Percentiles rank a stretch among this genome's conserved stretches.
These are phyloP conservation scores for Scalopus aquaticus DNA, from an alignment of 2,113 vertebrate genomes.

Conservation along the genomic window DNA sequence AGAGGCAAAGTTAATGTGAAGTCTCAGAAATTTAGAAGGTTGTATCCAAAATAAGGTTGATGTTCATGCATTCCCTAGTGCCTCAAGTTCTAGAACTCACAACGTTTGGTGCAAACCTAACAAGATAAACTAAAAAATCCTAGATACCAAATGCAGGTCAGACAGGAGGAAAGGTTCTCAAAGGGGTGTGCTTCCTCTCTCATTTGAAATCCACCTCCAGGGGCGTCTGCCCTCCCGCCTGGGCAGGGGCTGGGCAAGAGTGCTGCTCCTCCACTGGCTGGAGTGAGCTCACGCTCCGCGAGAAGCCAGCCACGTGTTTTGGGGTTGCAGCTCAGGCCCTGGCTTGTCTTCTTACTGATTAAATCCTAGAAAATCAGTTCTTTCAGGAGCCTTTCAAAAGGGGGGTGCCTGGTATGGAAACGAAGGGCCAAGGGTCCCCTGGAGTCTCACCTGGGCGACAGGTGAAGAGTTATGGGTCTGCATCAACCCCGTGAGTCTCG, in stretches of 20 bases:
- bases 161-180: neutral
- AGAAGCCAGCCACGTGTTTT: neutral
- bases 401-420: neutral
- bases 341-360: neutral
- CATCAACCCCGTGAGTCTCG: neutral
- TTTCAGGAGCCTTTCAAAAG: constrained; percentile 25
- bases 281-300: neutral
- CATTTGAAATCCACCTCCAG: neutral
- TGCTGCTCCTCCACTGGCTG: neutral
- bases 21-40: neutral
- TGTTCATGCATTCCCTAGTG: neutral
- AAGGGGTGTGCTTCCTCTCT: too few relatives aligned
- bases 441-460: neutral
- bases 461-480: neutral
- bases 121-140: neutral
- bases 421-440: neutral
- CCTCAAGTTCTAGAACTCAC: neutral
- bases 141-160: neutral
- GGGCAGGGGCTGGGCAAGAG: neutral
- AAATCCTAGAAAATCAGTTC: constrained; percentile 35
- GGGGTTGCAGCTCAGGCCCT: neutral
- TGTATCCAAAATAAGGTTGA: neutral
- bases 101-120: neutral
- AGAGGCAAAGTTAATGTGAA: neutral
- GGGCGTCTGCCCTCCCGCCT: neutral